A percentile compares a stretch with the other conserved stretches of the same genome.
phyloP scores from a whole-genome alignment of 2,797 vertebrate genomes.

The Acrossocheilus wenchowensis region DNA sequence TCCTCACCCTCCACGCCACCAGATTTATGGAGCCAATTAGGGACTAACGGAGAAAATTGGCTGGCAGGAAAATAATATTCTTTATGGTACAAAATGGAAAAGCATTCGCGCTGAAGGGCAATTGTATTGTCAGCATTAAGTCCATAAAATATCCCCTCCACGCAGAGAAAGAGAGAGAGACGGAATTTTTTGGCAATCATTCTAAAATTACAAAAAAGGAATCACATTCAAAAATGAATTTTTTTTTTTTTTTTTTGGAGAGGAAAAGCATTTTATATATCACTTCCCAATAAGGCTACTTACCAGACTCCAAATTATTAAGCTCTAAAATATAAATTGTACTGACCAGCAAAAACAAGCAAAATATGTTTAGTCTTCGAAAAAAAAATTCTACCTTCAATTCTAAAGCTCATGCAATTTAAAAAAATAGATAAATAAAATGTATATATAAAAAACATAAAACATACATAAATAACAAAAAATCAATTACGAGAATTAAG shows the following conservation, averaged over 20 bases:
- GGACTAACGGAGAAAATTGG: constrained; percentile 99
- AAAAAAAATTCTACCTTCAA: background rate
- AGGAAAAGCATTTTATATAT: background rate
- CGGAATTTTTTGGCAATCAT: background rate
- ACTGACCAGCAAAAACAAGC: background rate
- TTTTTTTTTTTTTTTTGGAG: background rate
- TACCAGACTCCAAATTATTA: background rate
- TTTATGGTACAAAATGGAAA: constrained; percentile 98
- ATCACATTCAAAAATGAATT: background rate
- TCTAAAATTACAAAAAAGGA: constrained; percentile 14
- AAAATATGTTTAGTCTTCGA: background rate
- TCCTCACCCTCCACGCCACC: constrained; percentile 97
- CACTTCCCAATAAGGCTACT: background rate
- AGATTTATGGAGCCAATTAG: constrained; percentile 99
- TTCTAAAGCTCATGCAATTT: background rate
- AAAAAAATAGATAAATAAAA: background rate
- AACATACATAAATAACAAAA: constrained; percentile 15
- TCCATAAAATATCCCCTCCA: constrained; percentile 86
- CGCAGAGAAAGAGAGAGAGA: constrained; percentile 26
- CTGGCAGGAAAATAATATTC: constrained; percentile 99
- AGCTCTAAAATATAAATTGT: background rate
- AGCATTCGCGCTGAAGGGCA: constrained; percentile 94
- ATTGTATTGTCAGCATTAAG: constrained; percentile 86
- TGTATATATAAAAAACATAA: background rate
- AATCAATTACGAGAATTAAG: constrained; percentile 42